Conservation (phyloP, 2,113 vertebrate species). For the Callithrix jacchus region DNA sequence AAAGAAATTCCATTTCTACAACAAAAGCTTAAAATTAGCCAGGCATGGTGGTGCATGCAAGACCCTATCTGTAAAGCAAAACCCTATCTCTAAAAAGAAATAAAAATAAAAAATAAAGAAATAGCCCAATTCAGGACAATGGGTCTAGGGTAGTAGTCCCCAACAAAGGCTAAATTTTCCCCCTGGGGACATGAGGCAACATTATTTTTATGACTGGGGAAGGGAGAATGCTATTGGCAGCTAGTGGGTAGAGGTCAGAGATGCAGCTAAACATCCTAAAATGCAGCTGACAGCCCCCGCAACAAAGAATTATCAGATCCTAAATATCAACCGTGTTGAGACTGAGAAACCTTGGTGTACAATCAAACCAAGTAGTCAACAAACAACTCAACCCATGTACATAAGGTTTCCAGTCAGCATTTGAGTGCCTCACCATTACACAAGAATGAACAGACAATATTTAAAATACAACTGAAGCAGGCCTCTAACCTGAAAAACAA, state of each 20-base stretch:
- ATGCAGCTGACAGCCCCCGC: background rate
- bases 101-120: background rate
- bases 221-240: background rate
- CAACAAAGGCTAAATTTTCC: background rate
- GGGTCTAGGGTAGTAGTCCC: background rate
- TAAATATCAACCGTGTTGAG: background rate
- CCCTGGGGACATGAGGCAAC: background rate
- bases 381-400: background rate
- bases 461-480: background rate
- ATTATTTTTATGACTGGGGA: background rate
- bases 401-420: background rate
- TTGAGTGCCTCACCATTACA: background rate
- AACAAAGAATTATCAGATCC: background rate
- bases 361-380: background rate
- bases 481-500: background rate
- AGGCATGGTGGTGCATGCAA: too few species aligned
- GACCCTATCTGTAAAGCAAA: too few species aligned
- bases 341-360: background rate
- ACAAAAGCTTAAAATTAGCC: too few species aligned
- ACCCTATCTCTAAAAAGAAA: too few species aligned
- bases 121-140: background rate
- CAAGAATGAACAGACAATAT: background rate
- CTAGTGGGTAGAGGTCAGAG: background rate
- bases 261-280: background rate
- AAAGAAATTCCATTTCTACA: too few species aligned